Base-by-base conservation (phyloP, 2,797 vertebrate species). In the Myiothlypis chrysogaster region DNA sequence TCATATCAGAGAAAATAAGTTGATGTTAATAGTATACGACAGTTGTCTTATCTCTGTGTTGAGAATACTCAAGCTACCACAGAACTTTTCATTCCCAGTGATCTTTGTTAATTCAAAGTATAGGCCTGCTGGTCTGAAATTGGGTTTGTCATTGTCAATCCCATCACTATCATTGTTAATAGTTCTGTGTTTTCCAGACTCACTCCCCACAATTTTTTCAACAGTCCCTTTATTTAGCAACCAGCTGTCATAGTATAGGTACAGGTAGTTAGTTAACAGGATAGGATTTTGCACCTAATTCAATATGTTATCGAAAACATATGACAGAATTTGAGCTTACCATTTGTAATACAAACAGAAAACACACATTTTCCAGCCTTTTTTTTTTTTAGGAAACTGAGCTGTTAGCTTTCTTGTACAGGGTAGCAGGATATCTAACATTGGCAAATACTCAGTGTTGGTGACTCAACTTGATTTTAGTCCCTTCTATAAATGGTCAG, bases 101-200 rank as follows among this genome's bases (percentile, higher is more conserved):
- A 87, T 83, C 66, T 89, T 83, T 75, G 34, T 82, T 94, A 85
- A 95, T 94, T 94, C 50, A 49, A 83, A 86, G 39, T 52, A 35
- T 28, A 86, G 61, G 55, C 57, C 44, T 56, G 32, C 39, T 89
- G 52, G 34, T 91, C 32, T 90, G 71, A 83, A 91, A 91, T 35
- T 49, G 8, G 57, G 28, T 83, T 96, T 95, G 59, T 78, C 75
- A 37, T 47, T 72, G 23, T 50, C 50, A 87, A 37, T 83, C 64
- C 61, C 28, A 28, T 83, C 35, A n/a, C 27, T 61, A 93, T 32
- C 24, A 21, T 71, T 55, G 32, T 80, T 89, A 87, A 41, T 46
- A 72, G 20, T 70, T 75, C 56, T 55, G 2, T 0, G 0, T 66
- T 93, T 35, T 88, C 13, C 23, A 76, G 59, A 68, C 25, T 73